Base-by-base conservation (phyloP, 2,888 invertebrate genomes). In the Plagodis dolabraria region DNA sequence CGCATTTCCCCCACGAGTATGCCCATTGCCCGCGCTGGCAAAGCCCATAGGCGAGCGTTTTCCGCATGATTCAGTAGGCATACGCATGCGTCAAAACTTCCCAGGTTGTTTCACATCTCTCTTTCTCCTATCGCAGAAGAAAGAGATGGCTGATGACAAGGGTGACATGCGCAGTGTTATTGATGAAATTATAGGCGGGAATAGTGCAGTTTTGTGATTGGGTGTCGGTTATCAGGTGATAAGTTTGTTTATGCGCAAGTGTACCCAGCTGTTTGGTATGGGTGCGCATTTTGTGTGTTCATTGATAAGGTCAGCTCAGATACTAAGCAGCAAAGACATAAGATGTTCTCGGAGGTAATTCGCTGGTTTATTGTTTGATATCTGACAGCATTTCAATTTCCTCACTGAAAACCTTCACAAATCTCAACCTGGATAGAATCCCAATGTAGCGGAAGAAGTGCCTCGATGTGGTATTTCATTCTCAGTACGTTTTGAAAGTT, bases 91-190 rank as follows among this genome's bases (percentile, higher is more conserved):
- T 62, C 63, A 56, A 48, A 65, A 64, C 74, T 77, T 43, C 72
- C 63, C 64, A 84, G 86, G 88, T 89, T 88, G 89, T 88, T 71
- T 57, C 64, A 64, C 71, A 62, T 86, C 88, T 71, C 82, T 73
- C 64, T 83, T 54, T 61, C 66, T 69, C 59, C 58, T 53, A 33
- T 55, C 40, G n/a, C 45, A 68, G n/a, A 43, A 51, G 74, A 86
- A 70, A 68, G 84, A 79, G 85, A 79, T 48, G 63, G 74, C 53
- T 42, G 58, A 61, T 69, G 48, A 58, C 67, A 68, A 69, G 74
- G 67, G 76, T 69, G 81, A 86, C 90, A 87, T 92, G 91, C 92
- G 92, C 91, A 85, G 79, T 87, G 83, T 83, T 92, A 92, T 92
- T 88, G 92, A 92, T 83, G 79, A 75, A 77, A 70, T 69, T 71